Evolutionary conservation across 1,140 invertebrate genomes (phyloP), one percentile per base, ranked within the genome.

Genomic region (Drosophila orena): DNA sequence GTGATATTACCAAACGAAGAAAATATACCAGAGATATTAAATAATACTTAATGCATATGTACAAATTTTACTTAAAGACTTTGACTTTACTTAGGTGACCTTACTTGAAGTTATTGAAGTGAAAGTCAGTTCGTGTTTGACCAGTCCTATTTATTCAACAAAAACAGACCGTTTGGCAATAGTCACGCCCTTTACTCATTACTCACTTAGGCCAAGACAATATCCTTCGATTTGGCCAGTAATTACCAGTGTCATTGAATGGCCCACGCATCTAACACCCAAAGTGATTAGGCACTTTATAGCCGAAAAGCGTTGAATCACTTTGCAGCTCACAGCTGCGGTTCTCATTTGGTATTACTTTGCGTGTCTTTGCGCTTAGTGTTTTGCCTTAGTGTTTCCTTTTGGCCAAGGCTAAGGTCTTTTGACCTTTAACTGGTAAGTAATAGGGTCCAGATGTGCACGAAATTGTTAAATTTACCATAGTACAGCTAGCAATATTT

Each of bases 241-340:
- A 68, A 77, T 73, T 64, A 61, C 46, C 69, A 43, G 34, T 75
- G 54, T 79, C 62, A 57, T 79, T 66, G 73, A 60, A 84, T 83
- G 78, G 61, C 58, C 61, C 40, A 40, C 52, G 43, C 58, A 70
- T 43, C 54, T 52, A 58, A 65, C 71, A 59, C 81, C 66, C 44
- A 49, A 77, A 64, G 66, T 77, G 77, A 86, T 85, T 81, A 81
- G 62, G 62, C 59, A 61, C 64, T 77, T 81, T 73, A 75, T 58
- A 58, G 46, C 53, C 68, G 54, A 59, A 73, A 71, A 58, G 34
- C 55, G 69, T 65, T 79, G 60, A 83, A 84, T 71, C 75, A 79
- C 71, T 81, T 83, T 47, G 62, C 76, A 79, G 64, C 77, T 76
- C 43, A 61, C 68, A 70, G 38, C 65, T 64, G 64, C 46, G 47